Conservation (phyloP, 2,888 invertebrate species). For the Rotaria macrura region DNA sequence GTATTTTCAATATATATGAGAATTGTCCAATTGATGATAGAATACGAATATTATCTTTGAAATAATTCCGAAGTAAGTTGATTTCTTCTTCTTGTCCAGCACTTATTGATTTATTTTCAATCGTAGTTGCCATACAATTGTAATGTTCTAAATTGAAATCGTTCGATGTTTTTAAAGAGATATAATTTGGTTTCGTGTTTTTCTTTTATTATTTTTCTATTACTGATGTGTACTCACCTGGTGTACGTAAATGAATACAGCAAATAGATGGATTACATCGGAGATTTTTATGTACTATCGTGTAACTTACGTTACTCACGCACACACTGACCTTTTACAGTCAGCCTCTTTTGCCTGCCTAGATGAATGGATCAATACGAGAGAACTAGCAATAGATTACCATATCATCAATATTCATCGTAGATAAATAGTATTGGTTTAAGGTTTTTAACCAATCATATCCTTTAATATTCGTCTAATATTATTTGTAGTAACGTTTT, state of each 20-base stretch:
- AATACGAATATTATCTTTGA: slow-evolving; percentile 9
- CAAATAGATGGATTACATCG: background rate
- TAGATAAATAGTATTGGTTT: background rate
- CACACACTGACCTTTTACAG: background rate
- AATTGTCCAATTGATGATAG: background rate
- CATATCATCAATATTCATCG: background rate
- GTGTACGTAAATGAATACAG: background rate
- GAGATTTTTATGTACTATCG: background rate
- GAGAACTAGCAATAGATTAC: background rate
- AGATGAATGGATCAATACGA: background rate
- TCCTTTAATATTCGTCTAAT: background rate
- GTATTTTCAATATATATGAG: background rate
- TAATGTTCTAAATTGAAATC: background rate
- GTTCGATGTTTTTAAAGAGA: background rate
- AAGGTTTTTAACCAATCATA: background rate
- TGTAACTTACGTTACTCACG: background rate
- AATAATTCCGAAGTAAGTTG: background rate
- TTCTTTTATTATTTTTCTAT: background rate
- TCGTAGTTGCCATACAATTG: background rate
- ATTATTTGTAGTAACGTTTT: background rate
- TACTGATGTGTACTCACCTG: background rate
- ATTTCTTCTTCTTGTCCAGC: slow-evolving; percentile 10
- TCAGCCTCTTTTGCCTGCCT: background rate
- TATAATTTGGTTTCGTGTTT: background rate
- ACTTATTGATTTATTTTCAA: background rate